Evolutionary conservation across 2,797 vertebrate species (phyloP), one percentile per base, ranked within the genome.

Genomic region (Nannoperca obscura): DNA sequence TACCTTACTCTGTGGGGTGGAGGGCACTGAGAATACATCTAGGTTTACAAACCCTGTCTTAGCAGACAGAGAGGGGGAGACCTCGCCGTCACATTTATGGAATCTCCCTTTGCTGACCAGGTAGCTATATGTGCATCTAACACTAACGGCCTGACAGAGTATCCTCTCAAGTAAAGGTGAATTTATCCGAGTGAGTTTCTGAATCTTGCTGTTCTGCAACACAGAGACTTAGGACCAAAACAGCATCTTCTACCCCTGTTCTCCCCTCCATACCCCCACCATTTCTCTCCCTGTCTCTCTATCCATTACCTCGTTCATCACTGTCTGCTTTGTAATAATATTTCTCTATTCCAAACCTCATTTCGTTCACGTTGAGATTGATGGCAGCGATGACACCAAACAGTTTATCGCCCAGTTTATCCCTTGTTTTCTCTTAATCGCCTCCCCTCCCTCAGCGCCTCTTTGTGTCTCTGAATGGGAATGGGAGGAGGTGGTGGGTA

Each of bases 251-350:
- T 74, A 53, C 50, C 53, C 59, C 58, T 17, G 24, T 46, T 73
- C 62, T 76, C 42, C 30, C 71, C 36, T 50, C 49, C 32, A 55
- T 8, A 67, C 76, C 79, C 63, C 71, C 58, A 64, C 58, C 47
- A 38, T 78, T 81, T 78, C 85, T 80, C 86, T 82, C 77, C 59
- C 81, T 76, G 72, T 79, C 82, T 89, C 87, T 92, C 80, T 82
- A 86, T 88, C 90, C 77, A 80, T 84, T 86, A 81, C 85, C 92
- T 95, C 95, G 76, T 96, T 94, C 93, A 95, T 96, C 95, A 96
- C 94, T 96, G 95, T 96, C 95, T 95, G 93, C 90, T 96, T 96
- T 95, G 92, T 95, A 96, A 96, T 96, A 95, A 94, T 95, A 96
- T 96, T 96, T 95, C 94, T 94, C 93, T 93, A 93, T 94, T 93